A percentile compares a stretch with the other conserved stretches of the same genome.
Conservation (phyloP, 2,888 invertebrate genomes). For the Calameuta idolon region DNA sequence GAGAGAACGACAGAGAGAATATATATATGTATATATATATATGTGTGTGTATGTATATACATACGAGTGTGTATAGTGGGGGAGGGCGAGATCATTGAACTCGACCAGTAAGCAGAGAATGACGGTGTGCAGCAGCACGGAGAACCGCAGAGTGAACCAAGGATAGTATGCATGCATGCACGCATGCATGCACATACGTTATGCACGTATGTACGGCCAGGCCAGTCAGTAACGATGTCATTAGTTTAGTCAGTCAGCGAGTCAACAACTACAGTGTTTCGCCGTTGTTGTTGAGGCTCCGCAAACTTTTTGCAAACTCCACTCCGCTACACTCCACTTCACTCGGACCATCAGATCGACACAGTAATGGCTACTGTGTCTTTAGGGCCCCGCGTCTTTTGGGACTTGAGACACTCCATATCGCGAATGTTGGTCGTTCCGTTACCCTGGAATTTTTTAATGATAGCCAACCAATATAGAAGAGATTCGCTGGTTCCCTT, state of each 20-base stretch:
- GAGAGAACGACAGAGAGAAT: constrained; percentile 9
- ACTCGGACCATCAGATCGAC: background rate
- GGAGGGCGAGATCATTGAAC: constrained; percentile 51
- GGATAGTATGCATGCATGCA: background rate
- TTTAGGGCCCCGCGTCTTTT: background rate
- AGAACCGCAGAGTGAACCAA: constrained; percentile 5
- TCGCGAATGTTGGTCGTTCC: background rate
- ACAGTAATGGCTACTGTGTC: background rate
- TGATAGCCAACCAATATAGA: background rate
- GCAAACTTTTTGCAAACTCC: background rate
- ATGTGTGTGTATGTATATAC: background rate
- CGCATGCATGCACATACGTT: background rate
- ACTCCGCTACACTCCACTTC: background rate
- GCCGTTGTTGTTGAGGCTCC: constrained; percentile 27
- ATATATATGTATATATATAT: too few relatives aligned
- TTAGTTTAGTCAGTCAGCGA: constrained; percentile 65
- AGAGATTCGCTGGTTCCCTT: too few relatives aligned
- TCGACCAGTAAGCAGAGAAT: constrained; percentile 46
- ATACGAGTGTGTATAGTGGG: constrained; percentile 27
- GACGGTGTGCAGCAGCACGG: constrained; percentile 27
- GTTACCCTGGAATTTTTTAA: background rate
- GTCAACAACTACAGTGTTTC: constrained; percentile 60
- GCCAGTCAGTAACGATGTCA: constrained; percentile 64
- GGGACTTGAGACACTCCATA: background rate
- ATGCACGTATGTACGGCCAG: constrained; percentile 50